These are phyloP conservation scores for Harpagifer antarcticus DNA, from an alignment of 2,797 vertebrate species.

Conservation along the genomic window DNA sequence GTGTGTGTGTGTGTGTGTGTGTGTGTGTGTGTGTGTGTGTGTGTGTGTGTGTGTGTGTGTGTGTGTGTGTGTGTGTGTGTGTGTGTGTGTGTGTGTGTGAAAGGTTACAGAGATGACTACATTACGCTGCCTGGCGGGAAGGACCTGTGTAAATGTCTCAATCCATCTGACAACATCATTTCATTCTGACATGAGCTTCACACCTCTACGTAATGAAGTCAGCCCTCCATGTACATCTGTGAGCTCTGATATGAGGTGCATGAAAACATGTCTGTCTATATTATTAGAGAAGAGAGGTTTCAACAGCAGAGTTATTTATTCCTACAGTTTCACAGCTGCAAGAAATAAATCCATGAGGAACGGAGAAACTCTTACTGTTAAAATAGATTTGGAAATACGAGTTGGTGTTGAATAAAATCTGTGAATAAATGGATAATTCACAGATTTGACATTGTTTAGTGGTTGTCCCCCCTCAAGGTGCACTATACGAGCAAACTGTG, in stretches of 20 bases:
- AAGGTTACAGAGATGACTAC: constrained; percentile 30
- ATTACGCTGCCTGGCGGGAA: constrained; percentile 6
- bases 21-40: too few species aligned
- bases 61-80: too few species aligned
- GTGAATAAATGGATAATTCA: constrained; percentile 43
- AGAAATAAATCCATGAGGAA: constrained; percentile 4
- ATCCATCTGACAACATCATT: constrained; percentile 55
- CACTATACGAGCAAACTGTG: constrained; percentile 25
- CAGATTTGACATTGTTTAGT: constrained; percentile 36
- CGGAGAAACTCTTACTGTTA: constrained; percentile 2
- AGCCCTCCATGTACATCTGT: constrained; percentile 19
- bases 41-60: too few species aligned
- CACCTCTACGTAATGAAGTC: constrained; percentile 51
- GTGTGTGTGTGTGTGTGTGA: constrained; percentile 30
- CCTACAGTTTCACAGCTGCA: not conserved
- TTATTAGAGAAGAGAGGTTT: constrained; percentile 32
- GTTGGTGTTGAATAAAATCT: constrained; percentile 10
- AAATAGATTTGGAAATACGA: constrained; percentile 14
- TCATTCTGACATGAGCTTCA: constrained; percentile 41
- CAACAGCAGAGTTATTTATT: constrained; percentile 13
- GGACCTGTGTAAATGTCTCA: constrained; percentile 47
- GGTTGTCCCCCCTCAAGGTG: constrained; percentile 34
- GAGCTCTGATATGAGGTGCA: not conserved
- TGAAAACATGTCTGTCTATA: not conserved
- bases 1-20: too few species aligned